Evolutionary conservation across 2,888 invertebrate genomes (phyloP).

Genomic region (Eupithecia dodoneata): DNA sequence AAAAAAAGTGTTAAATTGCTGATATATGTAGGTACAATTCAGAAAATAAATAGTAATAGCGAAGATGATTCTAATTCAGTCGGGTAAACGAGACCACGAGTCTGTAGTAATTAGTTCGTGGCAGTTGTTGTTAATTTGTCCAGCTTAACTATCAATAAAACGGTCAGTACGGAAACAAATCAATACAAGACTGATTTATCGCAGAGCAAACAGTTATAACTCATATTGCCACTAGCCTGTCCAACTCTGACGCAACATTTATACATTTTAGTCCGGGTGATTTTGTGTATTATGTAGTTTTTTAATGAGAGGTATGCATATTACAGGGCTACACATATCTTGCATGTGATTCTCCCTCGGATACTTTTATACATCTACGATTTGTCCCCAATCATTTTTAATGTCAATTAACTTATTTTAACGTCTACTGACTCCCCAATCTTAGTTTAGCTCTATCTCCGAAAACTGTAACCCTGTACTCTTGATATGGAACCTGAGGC

Average conservation of each 20-base stretch:
- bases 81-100: not conserved
- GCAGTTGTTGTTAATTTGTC: constrained; percentile 23
- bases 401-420: not conserved
- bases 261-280: not conserved
- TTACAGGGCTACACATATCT: not conserved
- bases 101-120: not conserved
- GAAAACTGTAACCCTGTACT: not conserved
- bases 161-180: constrained; percentile 59
- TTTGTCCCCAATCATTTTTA: not conserved
- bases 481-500: constrained; percentile 6
- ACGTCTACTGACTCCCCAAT: not conserved
- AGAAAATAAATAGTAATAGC: not conserved
- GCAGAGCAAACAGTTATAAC: constrained; percentile 72
- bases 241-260: constrained; percentile 10
- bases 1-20: too few relatives aligned
- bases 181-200: constrained; percentile 73
- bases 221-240: constrained; percentile 51
- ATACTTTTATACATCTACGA: not conserved
- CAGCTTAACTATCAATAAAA: constrained; percentile 43
- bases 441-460: not conserved
- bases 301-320: too few relatives aligned
- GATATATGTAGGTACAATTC: not conserved
- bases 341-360: not conserved
- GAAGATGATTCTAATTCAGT: not conserved
- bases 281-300: not conserved